Percentiles rank a stretch among this genome's conserved stretches.
Evolutionary conservation across 2,797 vertebrate species (phyloP).

Genomic region (Hirundo rustica): DNA sequence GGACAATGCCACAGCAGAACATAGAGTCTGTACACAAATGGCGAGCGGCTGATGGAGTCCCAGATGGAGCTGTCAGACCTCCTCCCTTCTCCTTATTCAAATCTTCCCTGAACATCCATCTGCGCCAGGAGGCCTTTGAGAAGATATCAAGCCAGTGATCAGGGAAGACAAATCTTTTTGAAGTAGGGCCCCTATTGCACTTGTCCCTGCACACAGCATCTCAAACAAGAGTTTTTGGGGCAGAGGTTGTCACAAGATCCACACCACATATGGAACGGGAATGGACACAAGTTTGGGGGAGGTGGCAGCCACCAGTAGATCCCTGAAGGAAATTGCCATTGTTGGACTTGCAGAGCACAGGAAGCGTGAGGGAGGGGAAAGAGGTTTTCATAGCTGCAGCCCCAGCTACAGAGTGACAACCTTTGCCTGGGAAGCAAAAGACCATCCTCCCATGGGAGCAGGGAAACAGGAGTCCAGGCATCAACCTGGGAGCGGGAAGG

Average conservation of each 20-base stretch:
- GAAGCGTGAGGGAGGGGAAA: background rate
- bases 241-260: background rate
- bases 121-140: background rate
- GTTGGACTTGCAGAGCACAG: background rate
- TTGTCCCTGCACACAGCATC: background rate
- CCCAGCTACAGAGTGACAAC: background rate
- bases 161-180: background rate
- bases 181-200: background rate
- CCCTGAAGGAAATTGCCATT: background rate
- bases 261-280: fast-evolving
- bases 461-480: background rate
- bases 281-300: fast-evolving
- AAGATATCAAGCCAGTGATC: background rate
- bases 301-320: background rate
- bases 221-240: background rate
- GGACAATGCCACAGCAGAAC: background rate
- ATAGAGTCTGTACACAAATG: background rate
- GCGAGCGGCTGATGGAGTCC: background rate
- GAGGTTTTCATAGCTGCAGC: background rate
- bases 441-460: fast-evolving
- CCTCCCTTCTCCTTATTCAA: conserved; percentile 27
- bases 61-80: background rate
- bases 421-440: background rate
- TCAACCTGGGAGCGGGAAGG: fast-evolving
- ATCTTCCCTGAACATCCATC: background rate